Percentiles rank a stretch among this genome's conserved stretches.
Conservation (phyloP, 1,140 invertebrate genomes). For the Nymphalis io region DNA sequence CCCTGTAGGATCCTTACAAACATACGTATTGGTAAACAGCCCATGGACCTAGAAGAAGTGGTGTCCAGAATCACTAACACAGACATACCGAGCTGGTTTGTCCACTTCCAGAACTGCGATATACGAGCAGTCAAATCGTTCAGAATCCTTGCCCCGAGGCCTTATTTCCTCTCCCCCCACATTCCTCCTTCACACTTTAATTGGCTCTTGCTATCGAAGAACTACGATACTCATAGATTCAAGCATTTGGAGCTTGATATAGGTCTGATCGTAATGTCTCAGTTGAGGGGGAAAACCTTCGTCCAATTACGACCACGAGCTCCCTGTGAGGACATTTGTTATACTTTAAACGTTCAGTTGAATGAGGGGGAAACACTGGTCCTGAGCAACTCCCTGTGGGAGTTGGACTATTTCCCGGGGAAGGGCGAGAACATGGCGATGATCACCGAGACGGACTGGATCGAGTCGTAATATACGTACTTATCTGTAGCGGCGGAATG, state of each 20-base stretch:
- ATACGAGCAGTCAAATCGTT: slow-evolving; percentile 87
- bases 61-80: slow-evolving; percentile 84
- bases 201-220: slow-evolving; percentile 89
- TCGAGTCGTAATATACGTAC: slow-evolving; percentile 71
- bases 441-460: slow-evolving; percentile 88
- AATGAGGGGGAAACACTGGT: slow-evolving; percentile 87
- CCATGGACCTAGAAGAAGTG: slow-evolving; percentile 85
- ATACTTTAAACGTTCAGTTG: slow-evolving; percentile 84
- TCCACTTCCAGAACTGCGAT: slow-evolving; percentile 93
- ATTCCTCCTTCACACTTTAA: slow-evolving; percentile 89
- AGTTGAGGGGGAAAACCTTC: slow-evolving; percentile 85
- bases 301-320: slow-evolving; percentile 85
- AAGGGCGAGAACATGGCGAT: slow-evolving; percentile 87
- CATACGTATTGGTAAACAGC: slow-evolving; percentile 82
- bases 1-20: slow-evolving; percentile 88
- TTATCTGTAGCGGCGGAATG: not conserved
- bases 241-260: slow-evolving; percentile 87
- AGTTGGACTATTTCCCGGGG: slow-evolving; percentile 87
- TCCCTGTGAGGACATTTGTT: slow-evolving; percentile 86
- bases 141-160: slow-evolving; percentile 85
- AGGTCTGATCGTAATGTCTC: slow-evolving; percentile 87
- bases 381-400: slow-evolving; percentile 87
- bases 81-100: slow-evolving; percentile 88
- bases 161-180: slow-evolving; percentile 88
- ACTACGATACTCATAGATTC: slow-evolving; percentile 87